Conservation (phyloP, 2,113 vertebrate genomes). For the Hirundichthys speculiger region DNA sequence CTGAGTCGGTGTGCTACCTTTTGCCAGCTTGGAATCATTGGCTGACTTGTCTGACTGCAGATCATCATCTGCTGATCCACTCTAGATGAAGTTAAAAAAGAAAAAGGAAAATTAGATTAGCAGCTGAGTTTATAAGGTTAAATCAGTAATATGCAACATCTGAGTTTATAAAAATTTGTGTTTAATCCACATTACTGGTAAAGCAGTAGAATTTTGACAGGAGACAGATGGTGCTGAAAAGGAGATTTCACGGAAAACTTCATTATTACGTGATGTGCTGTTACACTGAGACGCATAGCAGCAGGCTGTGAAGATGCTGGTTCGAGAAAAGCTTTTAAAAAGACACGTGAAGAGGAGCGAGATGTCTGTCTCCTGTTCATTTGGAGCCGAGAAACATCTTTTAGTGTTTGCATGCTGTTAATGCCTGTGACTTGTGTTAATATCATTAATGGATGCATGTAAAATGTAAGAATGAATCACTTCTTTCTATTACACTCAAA, state of each 20-base stretch:
- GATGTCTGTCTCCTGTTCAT: neutral
- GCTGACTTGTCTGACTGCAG: slow-evolving; percentile 55
- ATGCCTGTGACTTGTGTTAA: neutral
- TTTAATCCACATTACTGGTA: slow-evolving; percentile 4
- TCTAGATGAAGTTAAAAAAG: slow-evolving; percentile 27
- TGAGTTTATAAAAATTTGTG: neutral
- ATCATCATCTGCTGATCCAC: slow-evolving; percentile 11
- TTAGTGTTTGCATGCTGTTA: neutral
- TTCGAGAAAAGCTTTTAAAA: slow-evolving; percentile 9
- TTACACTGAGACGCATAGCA: neutral
- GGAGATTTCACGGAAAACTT: slow-evolving; percentile 15
- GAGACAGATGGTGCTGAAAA: slow-evolving; percentile 33
- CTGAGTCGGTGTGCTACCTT: slow-evolving; percentile 69
- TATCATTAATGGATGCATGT: neutral
- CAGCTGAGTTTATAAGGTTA: too few species aligned
- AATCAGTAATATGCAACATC: neutral
- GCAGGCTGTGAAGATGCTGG: slow-evolving; percentile 1
- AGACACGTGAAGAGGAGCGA: neutral
- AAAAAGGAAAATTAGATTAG: neutral
- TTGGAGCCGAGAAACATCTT: neutral
- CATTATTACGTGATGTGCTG: slow-evolving; percentile 4
- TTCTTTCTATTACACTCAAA: slow-evolving; percentile 7
- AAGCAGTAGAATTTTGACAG: slow-evolving; percentile 18
- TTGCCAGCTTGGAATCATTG: slow-evolving; percentile 76
- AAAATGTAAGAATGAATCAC: slow-evolving; percentile 12